A percentile compares a stretch with the other conserved stretches of the same genome.
Conservation (phyloP, 2,113 vertebrate genomes). For the Pionites leucogaster region DNA sequence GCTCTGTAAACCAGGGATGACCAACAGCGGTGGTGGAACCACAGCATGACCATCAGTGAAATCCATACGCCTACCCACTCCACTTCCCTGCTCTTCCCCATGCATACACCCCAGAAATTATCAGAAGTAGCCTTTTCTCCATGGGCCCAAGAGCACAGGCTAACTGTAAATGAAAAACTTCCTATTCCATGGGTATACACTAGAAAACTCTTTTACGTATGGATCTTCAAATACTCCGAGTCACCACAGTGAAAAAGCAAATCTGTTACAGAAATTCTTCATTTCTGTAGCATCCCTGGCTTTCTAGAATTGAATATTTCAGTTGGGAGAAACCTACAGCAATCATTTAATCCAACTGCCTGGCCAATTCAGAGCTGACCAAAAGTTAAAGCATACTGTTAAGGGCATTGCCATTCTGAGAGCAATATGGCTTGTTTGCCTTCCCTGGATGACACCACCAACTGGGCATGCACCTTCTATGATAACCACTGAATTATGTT, state of each 20-base stretch:
- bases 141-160: fast-evolving
- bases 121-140: not conserved
- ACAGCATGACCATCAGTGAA: not conserved
- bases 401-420: not conserved
- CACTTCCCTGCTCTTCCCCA: not conserved
- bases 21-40: not conserved
- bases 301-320: not conserved
- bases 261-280: not conserved
- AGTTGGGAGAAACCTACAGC: not conserved
- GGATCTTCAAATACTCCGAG: not conserved
- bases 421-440: not conserved
- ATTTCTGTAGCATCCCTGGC: not conserved
- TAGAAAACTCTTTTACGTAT: not conserved
- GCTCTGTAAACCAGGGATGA: not conserved
- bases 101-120: not conserved
- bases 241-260: not conserved
- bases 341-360: not conserved
- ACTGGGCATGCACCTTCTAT: fast-evolving
- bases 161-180: not conserved
- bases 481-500: not conserved
- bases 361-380: not conserved
- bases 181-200: not conserved
- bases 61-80: not conserved
- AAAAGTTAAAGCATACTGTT: not conserved
- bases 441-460: not conserved